These are phyloP conservation scores for Ciconia nigra DNA, from an alignment of 2,797 vertebrate species.

Conservation along the genomic window DNA sequence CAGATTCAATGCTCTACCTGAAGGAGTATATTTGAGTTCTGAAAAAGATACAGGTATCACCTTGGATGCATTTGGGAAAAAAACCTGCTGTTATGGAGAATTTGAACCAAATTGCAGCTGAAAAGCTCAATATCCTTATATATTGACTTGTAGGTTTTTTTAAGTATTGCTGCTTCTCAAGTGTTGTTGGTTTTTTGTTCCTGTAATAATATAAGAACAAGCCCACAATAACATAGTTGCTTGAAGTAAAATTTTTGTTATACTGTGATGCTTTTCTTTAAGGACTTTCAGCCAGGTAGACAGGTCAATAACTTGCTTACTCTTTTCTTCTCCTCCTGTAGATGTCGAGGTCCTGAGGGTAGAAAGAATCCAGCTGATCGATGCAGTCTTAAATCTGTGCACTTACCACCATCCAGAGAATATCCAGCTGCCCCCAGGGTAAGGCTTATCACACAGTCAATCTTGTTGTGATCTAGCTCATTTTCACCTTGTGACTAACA, in stretches of 20 bases:
- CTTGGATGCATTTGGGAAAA: not conserved
- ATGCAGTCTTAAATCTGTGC: slow-evolving; percentile 95
- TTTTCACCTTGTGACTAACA: not conserved
- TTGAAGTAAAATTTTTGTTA: slow-evolving; percentile 23
- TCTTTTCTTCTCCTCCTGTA: slow-evolving; percentile 54
- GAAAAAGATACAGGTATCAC: not conserved
- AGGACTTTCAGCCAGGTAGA: not conserved
- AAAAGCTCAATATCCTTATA: not conserved
- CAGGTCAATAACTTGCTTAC: not conserved
- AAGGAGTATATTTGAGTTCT: not conserved
- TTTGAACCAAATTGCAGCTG: not conserved
- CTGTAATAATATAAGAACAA: slow-evolving; percentile 4
- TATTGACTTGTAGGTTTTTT: not conserved
- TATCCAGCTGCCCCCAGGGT: slow-evolving; percentile 97
- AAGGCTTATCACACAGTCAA: not conserved
- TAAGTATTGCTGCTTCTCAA: not conserved
- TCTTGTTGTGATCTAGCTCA: not conserved
- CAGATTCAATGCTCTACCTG: not conserved
- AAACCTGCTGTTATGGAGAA: not conserved
- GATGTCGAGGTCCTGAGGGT: slow-evolving; percentile 94
- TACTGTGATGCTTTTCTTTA: not conserved
- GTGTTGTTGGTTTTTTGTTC: not conserved
- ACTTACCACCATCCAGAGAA: slow-evolving; percentile 99
- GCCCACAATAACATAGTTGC: slow-evolving; percentile 19
- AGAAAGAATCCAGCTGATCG: slow-evolving; percentile 94